Evolutionary conservation across 2,888 invertebrate genomes (phyloP), one percentile per base, ranked within the genome.

Genomic region (Dilophus febrilis): DNA sequence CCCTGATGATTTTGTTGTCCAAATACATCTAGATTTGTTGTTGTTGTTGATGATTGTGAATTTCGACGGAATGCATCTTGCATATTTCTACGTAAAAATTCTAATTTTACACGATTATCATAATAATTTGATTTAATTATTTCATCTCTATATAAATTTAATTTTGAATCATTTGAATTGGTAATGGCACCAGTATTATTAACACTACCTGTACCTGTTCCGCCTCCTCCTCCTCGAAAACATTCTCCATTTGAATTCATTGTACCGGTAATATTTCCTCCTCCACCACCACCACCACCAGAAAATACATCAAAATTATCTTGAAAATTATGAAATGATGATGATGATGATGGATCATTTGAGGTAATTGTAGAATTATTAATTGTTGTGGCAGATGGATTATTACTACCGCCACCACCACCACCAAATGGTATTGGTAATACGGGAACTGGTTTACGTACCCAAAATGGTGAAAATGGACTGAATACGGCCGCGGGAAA

Each of bases 401-500:
- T 22, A 22, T 22, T 22, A 22, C 22, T 22, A 22, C 22, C 22
- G 8, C 22, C 7, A 14, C 10, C 33, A 33, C 33, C 51, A 18
- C 58, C 53, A 42, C 57, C 59, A 43, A 62, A 60, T 47, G 60
- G 61, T 37, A 62, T 56, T 17, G 62, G 62, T 29, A 63, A 51
- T 22, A 63, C 50, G 16, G 62, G 62, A 44, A 64, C 62, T 18
- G 62, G 62, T 28, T 63, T 63, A 11, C 63, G 53, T 45, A 63
- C 59, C 69, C 57, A 69, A 58, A 49, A 69, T 48, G 48, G 69
- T 50, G 68, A 67, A 51, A 53, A 64, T 44, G 53, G 66, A 45
- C 46, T 67, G 47, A 57, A 69, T 43, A 49, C 65, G 45, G 46
- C 66, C 50, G 14, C 67, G 52, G 61, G 59, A 48, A 58, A 77